These are phyloP conservation scores for Morpho helenor DNA, from an alignment of 2,888 invertebrate species.

Conservation along the genomic window DNA sequence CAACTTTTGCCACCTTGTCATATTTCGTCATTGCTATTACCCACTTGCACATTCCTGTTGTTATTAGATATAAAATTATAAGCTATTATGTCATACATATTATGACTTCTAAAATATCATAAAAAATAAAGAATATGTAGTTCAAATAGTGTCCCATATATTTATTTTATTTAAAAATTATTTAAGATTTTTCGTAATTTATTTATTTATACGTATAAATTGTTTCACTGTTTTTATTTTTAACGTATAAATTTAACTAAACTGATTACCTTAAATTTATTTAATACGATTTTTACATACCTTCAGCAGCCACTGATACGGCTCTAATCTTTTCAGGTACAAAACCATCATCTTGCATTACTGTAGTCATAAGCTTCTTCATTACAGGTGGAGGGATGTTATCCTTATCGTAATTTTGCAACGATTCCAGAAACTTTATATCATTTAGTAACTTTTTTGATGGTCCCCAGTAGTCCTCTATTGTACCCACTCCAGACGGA, in stretches of 20 bases:
- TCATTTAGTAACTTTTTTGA: slow-evolving; percentile 94
- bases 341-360: slow-evolving; percentile 91
- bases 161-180: too few species aligned
- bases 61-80: not conserved
- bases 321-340: slow-evolving; percentile 93
- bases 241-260: too few species aligned
- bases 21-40: slow-evolving; percentile 97
- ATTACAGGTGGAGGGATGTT: slow-evolving; percentile 92
- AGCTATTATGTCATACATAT: too few species aligned
- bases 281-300: slow-evolving; percentile 43
- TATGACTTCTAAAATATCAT: too few species aligned
- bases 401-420: slow-evolving; percentile 95
- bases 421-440: slow-evolving; percentile 92
- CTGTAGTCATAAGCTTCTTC: slow-evolving; percentile 89
- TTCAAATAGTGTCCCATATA: too few species aligned
- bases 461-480: slow-evolving; percentile 96
- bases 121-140: too few species aligned
- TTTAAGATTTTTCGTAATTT: too few species aligned
- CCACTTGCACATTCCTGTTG: slow-evolving; percentile 91
- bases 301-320: slow-evolving; percentile 94
- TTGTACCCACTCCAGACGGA: slow-evolving; percentile 88
- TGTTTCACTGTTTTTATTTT: too few species aligned
- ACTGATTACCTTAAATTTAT: too few species aligned
- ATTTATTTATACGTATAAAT: too few species aligned
- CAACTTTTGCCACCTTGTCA: slow-evolving; percentile 93